Base-by-base conservation (phyloP, 2,797 vertebrate species). In the Rhodeus uyekii region DNA sequence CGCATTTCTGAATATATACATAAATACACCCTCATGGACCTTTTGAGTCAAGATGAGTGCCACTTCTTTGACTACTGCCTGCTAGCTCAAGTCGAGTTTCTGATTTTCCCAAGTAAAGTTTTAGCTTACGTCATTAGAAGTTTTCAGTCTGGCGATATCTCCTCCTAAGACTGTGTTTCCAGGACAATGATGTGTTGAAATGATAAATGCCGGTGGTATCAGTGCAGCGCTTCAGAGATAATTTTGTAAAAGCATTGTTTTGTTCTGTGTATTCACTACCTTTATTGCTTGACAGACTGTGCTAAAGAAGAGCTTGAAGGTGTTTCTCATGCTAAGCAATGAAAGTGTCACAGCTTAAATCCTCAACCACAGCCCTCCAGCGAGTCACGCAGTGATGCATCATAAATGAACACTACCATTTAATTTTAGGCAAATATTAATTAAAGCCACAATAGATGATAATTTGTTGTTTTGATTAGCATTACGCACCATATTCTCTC, bases 21-120 rank as follows among this genome's bases (percentile, higher is more conserved):
- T 42, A 32, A 76, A 48, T 38, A 27, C 29, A 36, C 60, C 18
- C 42, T 36, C 1, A 5, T 34, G 48, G 2, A 5, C 6, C 53
- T 44, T 44, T 22, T 22, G 18, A 22, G 18, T 46, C 16, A 18
- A 46, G 16, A 63, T 32, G 48, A 39, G 34, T n/a, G n/a, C 50
- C 34, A 8, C 48, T 24, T 73, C 32, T 38, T 10, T 73, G 34
- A 16, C 4, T 6, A 27, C 29, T 18, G 5, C 58, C 32, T 73
- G 18, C 67, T 48, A 58, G 64, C 14, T 67, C n/a, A 34, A 55
- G 39, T 1, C 24, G 0, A n/a, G 5, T 74, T 27, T 76, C 3
- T 34, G 3, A 86, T 86, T 72, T 82, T 55, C 75, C 76, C 50
- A 55, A 42, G 55, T 60, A n/a, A n/a, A n/a, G 12, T 36, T 38